phyloP scores from a whole-genome alignment of 2,888 invertebrate species.

The Philonicus albiceps region DNA sequence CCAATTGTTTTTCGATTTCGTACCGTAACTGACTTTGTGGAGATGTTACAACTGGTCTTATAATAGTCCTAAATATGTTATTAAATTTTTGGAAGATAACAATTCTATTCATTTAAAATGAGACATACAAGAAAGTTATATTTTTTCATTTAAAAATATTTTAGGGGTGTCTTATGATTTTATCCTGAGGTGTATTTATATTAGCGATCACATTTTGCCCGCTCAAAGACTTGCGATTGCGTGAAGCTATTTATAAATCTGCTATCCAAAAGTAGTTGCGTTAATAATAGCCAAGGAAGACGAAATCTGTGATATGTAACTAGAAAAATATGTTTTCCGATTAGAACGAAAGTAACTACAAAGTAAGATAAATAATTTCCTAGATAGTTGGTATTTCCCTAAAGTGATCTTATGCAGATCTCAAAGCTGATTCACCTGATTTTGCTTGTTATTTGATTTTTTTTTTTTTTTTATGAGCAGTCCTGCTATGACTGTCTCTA shows the following conservation, averaged over 20 bases:
- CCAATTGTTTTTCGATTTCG: too few species aligned
- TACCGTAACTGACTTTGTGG: too few species aligned
- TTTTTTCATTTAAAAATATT: background rate
- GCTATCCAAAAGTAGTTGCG: background rate
- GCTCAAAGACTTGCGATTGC: background rate
- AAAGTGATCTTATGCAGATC: background rate
- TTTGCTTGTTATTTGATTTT: background rate
- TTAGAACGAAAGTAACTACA: background rate
- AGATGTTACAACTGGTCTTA: too few species aligned
- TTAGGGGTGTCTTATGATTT: background rate
- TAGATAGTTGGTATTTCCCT: background rate
- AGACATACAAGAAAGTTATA: too few species aligned
- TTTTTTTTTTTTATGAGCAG: background rate
- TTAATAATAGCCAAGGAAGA: constrained; percentile 13
- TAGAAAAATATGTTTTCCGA: background rate
- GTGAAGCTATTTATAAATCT: constrained; percentile 1
- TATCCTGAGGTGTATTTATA: background rate
- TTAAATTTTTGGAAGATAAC: too few species aligned
- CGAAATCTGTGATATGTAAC: background rate
- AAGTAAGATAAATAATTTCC: background rate
- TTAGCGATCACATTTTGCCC: background rate
- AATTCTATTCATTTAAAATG: too few species aligned
- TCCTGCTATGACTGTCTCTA: background rate
- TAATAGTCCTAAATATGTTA: too few species aligned
- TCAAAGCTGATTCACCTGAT: background rate